phyloP scores from a whole-genome alignment of 2,113 vertebrate species.

The Paratilapia polleni region DNA sequence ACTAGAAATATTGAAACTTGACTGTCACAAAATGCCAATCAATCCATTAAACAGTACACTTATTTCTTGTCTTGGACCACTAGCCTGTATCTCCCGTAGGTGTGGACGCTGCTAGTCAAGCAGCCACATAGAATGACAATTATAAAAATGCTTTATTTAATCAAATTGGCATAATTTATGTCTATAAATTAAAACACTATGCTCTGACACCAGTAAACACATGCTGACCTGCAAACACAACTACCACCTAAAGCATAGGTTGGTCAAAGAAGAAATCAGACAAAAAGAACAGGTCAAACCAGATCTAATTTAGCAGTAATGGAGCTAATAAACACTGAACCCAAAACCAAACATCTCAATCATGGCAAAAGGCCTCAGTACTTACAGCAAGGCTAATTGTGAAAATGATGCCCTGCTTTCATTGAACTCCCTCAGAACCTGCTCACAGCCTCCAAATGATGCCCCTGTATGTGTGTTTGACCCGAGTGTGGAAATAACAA shows the following conservation, averaged over 20 bases:
- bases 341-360: conserved; percentile 17
- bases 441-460: conserved; percentile 31
- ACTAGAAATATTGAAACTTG: neutral
- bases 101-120: neutral
- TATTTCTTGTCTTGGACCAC: neutral
- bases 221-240: conserved; percentile 14
- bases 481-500: conserved; percentile 49
- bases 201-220: conserved; percentile 1
- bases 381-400: conserved; percentile 46
- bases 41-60: neutral
- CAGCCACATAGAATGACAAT: neutral
- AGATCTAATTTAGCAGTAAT: conserved; percentile 21
- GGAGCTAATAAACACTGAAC: conserved; percentile 4
- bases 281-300: conserved; percentile 29
- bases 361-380: conserved; percentile 13
- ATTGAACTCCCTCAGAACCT: conserved; percentile 73
- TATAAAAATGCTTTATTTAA: neutral
- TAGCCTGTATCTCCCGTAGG: neutral
- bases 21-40: neutral
- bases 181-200: neutral
- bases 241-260: conserved; percentile 7
- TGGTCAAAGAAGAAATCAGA: neutral
- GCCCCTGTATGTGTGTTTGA: conserved; percentile 47
- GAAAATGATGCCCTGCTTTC: conserved; percentile 57
- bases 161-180: neutral